phyloP scores from a whole-genome alignment of 2,113 vertebrate species.

The Kryptolebias marmoratus region DNA sequence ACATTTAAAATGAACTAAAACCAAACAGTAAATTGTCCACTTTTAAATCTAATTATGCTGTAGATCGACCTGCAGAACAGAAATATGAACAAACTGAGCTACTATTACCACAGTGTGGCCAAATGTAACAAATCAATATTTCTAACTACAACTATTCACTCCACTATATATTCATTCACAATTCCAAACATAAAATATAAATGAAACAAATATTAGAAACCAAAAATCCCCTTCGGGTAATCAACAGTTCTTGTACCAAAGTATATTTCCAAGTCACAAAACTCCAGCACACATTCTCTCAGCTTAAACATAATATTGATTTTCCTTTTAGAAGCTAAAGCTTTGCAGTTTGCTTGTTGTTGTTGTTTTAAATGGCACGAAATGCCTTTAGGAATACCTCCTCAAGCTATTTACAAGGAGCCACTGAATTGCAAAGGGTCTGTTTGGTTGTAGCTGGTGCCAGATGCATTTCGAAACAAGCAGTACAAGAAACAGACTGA shows the following conservation, averaged over 20 bases:
- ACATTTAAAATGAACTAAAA: background rate
- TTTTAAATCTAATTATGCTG: too few relatives aligned
- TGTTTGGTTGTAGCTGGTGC: background rate
- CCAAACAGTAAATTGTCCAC: background rate
- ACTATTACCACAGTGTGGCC: background rate
- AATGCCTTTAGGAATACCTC: background rate
- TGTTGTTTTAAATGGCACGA: slow-evolving; percentile 1
- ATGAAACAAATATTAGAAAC: too few relatives aligned
- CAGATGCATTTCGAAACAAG: background rate
- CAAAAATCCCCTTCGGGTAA: too few relatives aligned
- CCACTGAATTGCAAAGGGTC: background rate
- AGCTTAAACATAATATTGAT: background rate
- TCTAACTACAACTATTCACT: background rate
- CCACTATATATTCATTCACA: too few relatives aligned
- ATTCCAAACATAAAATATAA: too few relatives aligned
- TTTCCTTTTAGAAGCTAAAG: background rate
- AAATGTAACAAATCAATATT: too few relatives aligned
- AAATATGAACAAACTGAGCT: background rate
- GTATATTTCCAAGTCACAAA: too few relatives aligned
- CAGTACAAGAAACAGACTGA: background rate
- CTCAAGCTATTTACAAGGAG: background rate
- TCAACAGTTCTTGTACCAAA: too few relatives aligned
- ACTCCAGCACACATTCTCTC: background rate
- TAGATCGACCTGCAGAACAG: background rate
- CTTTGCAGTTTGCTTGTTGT: background rate